Conservation (phyloP, 2,113 vertebrate species). For the Cheirogaleus medius region DNA sequence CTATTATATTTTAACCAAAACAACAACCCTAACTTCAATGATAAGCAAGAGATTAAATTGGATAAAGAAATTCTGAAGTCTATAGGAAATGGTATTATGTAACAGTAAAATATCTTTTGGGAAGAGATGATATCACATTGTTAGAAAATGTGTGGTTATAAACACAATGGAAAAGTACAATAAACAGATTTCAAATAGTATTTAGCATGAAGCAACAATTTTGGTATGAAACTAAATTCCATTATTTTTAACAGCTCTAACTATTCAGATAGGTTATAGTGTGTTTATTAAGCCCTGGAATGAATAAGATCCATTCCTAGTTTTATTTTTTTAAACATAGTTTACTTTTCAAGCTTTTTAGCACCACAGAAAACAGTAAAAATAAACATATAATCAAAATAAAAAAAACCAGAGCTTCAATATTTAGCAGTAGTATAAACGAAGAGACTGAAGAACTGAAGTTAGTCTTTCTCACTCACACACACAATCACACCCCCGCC, state of each 20-base stretch:
- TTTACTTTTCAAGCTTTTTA: constrained; percentile 6
- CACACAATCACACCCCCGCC: not conserved
- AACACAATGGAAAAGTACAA: not conserved
- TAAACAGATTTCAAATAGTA: not conserved
- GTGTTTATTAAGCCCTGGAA: constrained; percentile 7
- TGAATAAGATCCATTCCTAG: not conserved
- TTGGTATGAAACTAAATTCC: not conserved
- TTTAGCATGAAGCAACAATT: not conserved
- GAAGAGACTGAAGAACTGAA: not conserved
- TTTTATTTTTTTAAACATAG: not conserved
- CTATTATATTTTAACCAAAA: constrained; percentile 40
- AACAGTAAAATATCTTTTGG: not conserved
- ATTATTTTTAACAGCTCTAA: not conserved
- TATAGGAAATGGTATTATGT: not conserved
- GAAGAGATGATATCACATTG: not conserved
- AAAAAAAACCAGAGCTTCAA: not conserved
- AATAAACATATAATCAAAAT: not conserved
- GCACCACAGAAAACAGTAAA: not conserved
- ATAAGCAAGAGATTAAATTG: not conserved
- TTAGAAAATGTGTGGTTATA: not conserved
- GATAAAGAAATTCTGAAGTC: not conserved
- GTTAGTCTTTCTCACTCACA: not conserved
- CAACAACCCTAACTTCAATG: not conserved
- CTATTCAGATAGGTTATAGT: not conserved
- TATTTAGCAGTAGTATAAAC: not conserved